These are phyloP conservation scores for Ceratina calcarata DNA, from an alignment of 1,140 invertebrate species.

Conservation along the genomic window DNA sequence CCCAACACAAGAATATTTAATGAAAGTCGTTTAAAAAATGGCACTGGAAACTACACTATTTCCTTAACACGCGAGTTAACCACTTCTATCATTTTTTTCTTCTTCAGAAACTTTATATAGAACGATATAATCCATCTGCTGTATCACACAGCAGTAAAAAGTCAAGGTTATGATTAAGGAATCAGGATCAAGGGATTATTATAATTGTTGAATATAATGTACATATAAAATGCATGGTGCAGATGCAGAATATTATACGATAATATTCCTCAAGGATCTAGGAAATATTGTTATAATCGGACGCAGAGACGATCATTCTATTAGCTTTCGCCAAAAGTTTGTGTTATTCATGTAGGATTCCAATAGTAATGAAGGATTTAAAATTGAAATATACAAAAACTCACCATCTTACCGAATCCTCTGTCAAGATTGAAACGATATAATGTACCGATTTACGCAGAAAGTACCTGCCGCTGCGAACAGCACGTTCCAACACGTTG, in stretches of 20 bases:
- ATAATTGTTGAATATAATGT: neutral
- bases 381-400: neutral
- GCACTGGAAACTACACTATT: too few species aligned
- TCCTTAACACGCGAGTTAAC: constrained; percentile 10
- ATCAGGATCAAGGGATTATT: neutral
- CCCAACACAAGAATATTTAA: too few species aligned
- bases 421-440: neutral
- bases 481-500: too few species aligned
- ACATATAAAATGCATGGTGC: neutral
- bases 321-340: neutral
- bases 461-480: too few species aligned
- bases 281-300: constrained; percentile 33
- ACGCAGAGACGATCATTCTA: neutral
- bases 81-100: neutral
- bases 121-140: neutral
- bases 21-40: too few species aligned
- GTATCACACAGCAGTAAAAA: neutral
- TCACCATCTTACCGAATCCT: constrained; percentile 49
- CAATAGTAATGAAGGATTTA: constrained; percentile 36
- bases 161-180: neutral
- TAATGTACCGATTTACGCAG: too few species aligned
- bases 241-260: neutral
- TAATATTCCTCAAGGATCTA: neutral
- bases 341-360: constrained; percentile 12
- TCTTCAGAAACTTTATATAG: neutral